Conservation (phyloP, 2,888 invertebrate genomes). For the Megastigmus dorsalis region DNA sequence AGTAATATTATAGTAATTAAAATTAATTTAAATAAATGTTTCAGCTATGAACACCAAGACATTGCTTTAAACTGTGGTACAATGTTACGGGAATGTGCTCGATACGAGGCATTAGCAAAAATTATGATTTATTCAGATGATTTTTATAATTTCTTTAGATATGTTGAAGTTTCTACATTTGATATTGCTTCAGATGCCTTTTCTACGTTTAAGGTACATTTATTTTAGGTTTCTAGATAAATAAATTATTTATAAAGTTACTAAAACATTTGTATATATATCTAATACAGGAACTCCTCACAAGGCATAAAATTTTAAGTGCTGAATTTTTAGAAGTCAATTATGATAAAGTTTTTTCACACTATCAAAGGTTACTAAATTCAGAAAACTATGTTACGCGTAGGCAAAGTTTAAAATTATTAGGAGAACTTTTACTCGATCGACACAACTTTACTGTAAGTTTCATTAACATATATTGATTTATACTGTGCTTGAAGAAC, state of each 20-base stretch:
- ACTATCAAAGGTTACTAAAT: slow-evolving; percentile 97
- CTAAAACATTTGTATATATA: slow-evolving; percentile 6
- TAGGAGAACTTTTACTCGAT: slow-evolving; percentile 97
- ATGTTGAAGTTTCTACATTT: slow-evolving; percentile 99
- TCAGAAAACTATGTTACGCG: slow-evolving; percentile 99
- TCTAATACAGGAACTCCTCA: slow-evolving; percentile 86
- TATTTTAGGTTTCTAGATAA: slow-evolving; percentile 6
- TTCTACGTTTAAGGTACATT: slow-evolving; percentile 98
- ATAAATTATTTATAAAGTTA: slow-evolving; percentile 5
- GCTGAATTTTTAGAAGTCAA: slow-evolving; percentile 99
- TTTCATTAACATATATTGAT: slow-evolving; percentile 52
- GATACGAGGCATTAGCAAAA: slow-evolving; percentile 98
- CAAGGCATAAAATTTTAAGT: slow-evolving; percentile 95
- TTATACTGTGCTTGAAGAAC: slow-evolving; percentile 3
- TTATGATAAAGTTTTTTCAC: slow-evolving; percentile 98
- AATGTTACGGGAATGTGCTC: slow-evolving; percentile 98
- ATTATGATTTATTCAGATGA: slow-evolving; percentile 98
- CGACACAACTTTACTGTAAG: slow-evolving; percentile 98
- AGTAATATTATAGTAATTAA: slow-evolving; percentile 22
- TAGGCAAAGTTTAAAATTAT: slow-evolving; percentile 97
- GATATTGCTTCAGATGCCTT: slow-evolving; percentile 99
- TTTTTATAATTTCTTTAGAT: slow-evolving; percentile 99
- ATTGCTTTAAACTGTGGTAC: slow-evolving; percentile 99
- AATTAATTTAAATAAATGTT: slow-evolving; percentile 63
- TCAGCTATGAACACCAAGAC: slow-evolving; percentile 97